Evolutionary conservation across 2,888 invertebrate species (phyloP).

Genomic region (Plagiodera versicolora): DNA sequence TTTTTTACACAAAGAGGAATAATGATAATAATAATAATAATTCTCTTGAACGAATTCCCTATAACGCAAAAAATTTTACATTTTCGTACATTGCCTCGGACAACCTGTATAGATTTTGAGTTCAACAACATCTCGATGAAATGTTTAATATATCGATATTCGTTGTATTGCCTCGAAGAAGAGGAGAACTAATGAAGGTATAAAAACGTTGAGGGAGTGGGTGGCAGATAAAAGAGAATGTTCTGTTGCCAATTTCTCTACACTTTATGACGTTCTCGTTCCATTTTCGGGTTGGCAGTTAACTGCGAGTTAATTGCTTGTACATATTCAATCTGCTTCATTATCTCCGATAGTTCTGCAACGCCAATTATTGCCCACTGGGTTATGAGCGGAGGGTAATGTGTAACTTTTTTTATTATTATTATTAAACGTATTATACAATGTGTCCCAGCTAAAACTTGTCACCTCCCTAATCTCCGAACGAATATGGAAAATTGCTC

Average conservation of each 20-base stretch:
- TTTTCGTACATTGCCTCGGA: no score
- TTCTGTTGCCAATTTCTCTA: neutral
- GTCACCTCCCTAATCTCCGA: no score
- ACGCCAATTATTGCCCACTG: neutral
- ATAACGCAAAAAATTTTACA: no score
- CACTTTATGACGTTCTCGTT: neutral
- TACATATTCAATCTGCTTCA: neutral
- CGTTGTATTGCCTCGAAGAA: neutral
- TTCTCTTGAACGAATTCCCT: no score
- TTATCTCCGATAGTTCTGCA: neutral
- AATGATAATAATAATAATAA: no score
- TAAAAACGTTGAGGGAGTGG: neutral
- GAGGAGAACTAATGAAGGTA: neutral
- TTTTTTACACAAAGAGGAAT: no score
- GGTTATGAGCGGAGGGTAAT: no score
- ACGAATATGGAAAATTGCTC: no score
- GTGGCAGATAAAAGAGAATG: neutral
- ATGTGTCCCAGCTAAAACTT: no score
- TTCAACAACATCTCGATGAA: neutral
- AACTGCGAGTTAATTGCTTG: neutral
- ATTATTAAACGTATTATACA: no score
- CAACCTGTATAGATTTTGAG: neutral
- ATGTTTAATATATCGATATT: neutral
- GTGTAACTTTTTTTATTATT: no score
- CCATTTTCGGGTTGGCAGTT: conserved; percentile 1